Evolutionary conservation across 2,797 vertebrate species (phyloP).

Genomic region (Chrysocyon brachyurus): DNA sequence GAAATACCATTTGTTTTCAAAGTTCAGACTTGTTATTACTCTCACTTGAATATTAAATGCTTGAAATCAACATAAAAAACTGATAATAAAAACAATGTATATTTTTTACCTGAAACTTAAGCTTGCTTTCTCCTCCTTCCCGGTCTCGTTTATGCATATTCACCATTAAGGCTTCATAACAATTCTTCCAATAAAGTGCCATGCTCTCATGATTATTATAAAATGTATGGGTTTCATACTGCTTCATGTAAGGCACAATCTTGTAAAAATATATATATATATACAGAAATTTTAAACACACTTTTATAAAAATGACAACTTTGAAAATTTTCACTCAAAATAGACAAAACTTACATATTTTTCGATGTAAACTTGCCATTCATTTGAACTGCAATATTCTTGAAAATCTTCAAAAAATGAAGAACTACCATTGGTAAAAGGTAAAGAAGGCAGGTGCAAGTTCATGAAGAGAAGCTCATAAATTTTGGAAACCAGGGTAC

Average conservation of each 20-base stretch:
- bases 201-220: conserved; percentile 94
- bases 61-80: conserved; percentile 49
- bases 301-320: background rate
- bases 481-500: conserved; percentile 96
- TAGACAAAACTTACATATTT: conserved; percentile 94
- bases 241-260: conserved; percentile 99
- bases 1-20: conserved; percentile 26
- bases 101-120: conserved; percentile 95
- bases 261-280: conserved; percentile 80
- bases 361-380: conserved; percentile 98
- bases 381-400: conserved; percentile 95
- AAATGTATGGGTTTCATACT: conserved; percentile 97
- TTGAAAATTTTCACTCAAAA: background rate
- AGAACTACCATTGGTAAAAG: conserved; percentile 96
- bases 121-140: conserved; percentile 98
- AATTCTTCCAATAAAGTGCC: conserved; percentile 97
- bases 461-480: conserved; percentile 98
- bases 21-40: conserved; percentile 39
- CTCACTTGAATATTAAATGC: conserved; percentile 31
- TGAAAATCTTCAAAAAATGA: conserved; percentile 99
- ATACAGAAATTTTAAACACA: conserved; percentile 45
- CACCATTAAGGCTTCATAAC: conserved; percentile 97
- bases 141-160: conserved; percentile 95
- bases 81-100: conserved; percentile 47
- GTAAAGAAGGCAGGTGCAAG: conserved; percentile 96